Conservation (phyloP, 2,888 invertebrate species). For the Micoletzkya japonica region DNA sequence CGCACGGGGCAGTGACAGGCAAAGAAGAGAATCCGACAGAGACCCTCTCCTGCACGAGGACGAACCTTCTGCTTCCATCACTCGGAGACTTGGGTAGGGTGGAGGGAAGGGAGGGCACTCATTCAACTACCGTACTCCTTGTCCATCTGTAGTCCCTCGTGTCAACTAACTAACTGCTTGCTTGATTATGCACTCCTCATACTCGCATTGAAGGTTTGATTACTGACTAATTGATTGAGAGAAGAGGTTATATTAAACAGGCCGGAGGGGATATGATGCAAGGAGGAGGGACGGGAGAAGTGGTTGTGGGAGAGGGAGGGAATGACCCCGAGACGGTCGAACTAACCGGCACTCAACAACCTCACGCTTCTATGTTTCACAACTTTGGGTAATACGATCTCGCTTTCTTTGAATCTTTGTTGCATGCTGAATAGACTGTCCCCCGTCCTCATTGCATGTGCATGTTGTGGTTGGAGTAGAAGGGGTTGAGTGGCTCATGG, state of each 20-base stretch:
- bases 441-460: neutral
- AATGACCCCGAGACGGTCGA: constrained; percentile 40
- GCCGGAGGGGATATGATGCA: constrained; percentile 25
- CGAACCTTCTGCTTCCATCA: neutral
- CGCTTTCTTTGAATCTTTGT: constrained; percentile 1
- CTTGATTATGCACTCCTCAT: too few species aligned
- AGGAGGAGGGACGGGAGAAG: constrained; percentile 17
- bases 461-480: neutral
- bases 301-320: constrained; percentile 3
- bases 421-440: neutral
- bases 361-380: constrained; percentile 42
- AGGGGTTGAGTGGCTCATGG: neutral
- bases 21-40: neutral
- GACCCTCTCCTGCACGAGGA: neutral
- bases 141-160: too few species aligned
- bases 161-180: too few species aligned
- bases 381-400: constrained; percentile 46
- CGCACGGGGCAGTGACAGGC: neutral
- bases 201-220: too few species aligned
- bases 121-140: too few species aligned
- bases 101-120: too few species aligned
- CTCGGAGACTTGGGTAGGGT: constrained; percentile 4
- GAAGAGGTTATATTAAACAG: too few species aligned
- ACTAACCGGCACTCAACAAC: constrained; percentile 30
- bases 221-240: too few species aligned